Percentiles rank a stretch among this genome's conserved stretches.
phyloP scores from a whole-genome alignment of 2,888 invertebrate species.

The Tenthredo distinguenda region DNA sequence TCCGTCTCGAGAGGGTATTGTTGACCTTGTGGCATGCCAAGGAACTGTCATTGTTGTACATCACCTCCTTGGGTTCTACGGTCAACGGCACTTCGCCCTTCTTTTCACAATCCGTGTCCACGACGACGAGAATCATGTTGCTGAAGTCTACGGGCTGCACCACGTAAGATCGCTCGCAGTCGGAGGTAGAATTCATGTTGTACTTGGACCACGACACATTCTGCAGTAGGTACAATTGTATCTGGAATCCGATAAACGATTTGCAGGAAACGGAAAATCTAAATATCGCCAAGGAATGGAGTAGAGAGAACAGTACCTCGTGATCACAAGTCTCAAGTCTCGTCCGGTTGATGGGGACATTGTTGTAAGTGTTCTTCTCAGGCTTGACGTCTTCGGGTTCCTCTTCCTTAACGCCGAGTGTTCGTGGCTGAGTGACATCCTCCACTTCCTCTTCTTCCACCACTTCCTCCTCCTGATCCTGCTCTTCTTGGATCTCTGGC shows the following conservation, averaged over 20 bases:
- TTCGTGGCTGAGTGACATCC: slow-evolving; percentile 52
- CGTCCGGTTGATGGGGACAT: slow-evolving; percentile 87
- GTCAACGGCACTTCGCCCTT: slow-evolving; percentile 78
- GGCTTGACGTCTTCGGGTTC: slow-evolving; percentile 77
- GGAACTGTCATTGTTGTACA: slow-evolving; percentile 76
- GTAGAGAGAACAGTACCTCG: slow-evolving; percentile 77
- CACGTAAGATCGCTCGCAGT: slow-evolving; percentile 83
- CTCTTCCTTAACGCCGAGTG: slow-evolving; percentile 56
- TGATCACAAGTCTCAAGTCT: slow-evolving; percentile 92
- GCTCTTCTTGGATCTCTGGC: slow-evolving; percentile 59
- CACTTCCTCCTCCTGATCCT: slow-evolving; percentile 58
- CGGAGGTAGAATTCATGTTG: slow-evolving; percentile 66
- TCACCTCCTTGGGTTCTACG: slow-evolving; percentile 77
- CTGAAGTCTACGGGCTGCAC: slow-evolving; percentile 88
- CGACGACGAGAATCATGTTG: slow-evolving; percentile 88
- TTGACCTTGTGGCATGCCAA: slow-evolving; percentile 82
- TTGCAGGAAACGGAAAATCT: background rate
- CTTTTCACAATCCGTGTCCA: slow-evolving; percentile 81
- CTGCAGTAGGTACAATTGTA: slow-evolving; percentile 77
- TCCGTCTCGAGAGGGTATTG: slow-evolving; percentile 83
- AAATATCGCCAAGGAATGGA: background rate
- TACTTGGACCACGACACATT: slow-evolving; percentile 67
- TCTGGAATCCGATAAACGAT: slow-evolving; percentile 59
- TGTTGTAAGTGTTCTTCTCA: slow-evolving; percentile 82
- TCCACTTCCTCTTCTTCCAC: slow-evolving; percentile 60